Base-by-base conservation (phyloP, 2,797 vertebrate species). In the Miichthys miiuy region DNA sequence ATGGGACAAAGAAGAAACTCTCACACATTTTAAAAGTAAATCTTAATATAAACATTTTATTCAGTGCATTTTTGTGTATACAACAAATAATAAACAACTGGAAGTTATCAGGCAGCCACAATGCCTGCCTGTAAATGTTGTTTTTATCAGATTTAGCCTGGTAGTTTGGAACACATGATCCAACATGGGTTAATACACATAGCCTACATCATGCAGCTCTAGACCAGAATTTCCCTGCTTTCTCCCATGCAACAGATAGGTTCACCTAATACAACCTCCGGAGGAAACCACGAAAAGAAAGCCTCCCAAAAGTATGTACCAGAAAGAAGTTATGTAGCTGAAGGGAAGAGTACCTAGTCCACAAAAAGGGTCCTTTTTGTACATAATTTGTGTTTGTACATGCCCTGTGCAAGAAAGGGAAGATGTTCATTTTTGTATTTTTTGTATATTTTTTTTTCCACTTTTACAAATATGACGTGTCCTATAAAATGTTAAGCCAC, bases 161-260 rank as follows among this genome's bases (percentile, higher is more conserved):
- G 95, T 96, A 93, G 94, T 96, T 96, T 95, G 96, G 97, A 97
- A 96, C 96, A 97, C 95, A 96, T 96, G 95, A 96, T 96, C 96
- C 96, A 97, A 97, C 94, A 91, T 96, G 96, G 96, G 96, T 93
- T 97, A 97, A 97, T 97, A 97, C 97, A 99, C 95, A 96, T 96
- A 97, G 96, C 97, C 96, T 97, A 98, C 94, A 92, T 99, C 98
- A 99, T 99, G 98, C 98, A 99, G 96, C 96, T 97, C 96, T 97
- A 98, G 93, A 96, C 96, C 96, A 96, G 93, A 95, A 95, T 90
- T 80, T 94, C 96, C 97, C 96, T 96, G 96, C 96, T 95, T 96
- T 96, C 96, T 97, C 96, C 97, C 98, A 99, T 99, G 98, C 98
- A 99, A 98, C 96, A 96, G 95, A 97, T 96, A 97, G 96, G 95